These are phyloP conservation scores for Ageneiosus marmoratus DNA, from an alignment of 2,113 vertebrate species.

Conservation along the genomic window DNA sequence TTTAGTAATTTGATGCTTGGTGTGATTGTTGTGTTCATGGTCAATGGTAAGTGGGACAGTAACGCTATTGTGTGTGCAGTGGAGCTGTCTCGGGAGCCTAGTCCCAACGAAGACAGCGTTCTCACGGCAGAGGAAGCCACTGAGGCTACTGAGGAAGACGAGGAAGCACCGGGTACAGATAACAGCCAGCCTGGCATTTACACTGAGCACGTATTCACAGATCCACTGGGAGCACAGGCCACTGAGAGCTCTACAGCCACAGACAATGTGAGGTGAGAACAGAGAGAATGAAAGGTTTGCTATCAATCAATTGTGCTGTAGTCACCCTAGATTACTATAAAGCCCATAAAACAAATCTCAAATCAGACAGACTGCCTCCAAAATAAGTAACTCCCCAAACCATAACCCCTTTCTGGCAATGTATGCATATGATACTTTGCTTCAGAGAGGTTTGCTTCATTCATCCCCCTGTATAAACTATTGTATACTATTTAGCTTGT, in stretches of 20 bases:
- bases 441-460: background rate
- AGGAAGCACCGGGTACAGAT: constrained; percentile 62
- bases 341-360: too few relatives aligned
- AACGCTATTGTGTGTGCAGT: constrained; percentile 45
- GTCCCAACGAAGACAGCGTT: constrained; percentile 78
- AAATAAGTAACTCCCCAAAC: background rate
- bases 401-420: background rate
- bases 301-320: background rate
- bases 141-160: constrained; percentile 82
- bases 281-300: background rate
- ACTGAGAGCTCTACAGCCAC: constrained; percentile 57
- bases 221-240: constrained; percentile 76
- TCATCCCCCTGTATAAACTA: background rate
- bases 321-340: background rate
- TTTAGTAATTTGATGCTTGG: background rate
- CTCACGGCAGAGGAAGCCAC: constrained; percentile 90
- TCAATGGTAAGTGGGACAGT: background rate
- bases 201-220: constrained; percentile 94
- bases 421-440: background rate
- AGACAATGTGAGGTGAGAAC: constrained; percentile 57
- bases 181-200: constrained; percentile 80
- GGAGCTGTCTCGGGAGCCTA: constrained; percentile 65
- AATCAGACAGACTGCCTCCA: background rate
- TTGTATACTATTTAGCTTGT: background rate
- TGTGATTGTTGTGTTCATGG: background rate